Base-by-base conservation (phyloP, 1,140 invertebrate genomes). In the Neodiprion fabricii region DNA sequence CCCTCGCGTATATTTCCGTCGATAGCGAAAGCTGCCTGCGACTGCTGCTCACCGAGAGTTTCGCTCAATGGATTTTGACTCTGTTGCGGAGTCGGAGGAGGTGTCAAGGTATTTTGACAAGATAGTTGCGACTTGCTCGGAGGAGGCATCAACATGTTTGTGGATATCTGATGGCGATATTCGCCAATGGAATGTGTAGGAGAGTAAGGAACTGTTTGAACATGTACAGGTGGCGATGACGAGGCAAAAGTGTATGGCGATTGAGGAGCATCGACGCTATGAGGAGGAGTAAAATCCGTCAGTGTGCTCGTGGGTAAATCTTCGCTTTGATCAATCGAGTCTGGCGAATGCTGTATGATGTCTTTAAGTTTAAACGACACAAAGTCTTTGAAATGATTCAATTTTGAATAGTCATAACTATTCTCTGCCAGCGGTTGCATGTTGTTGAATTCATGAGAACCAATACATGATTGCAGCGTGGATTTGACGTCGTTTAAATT, bases 201-300 rank as follows among this genome's bases (percentile, higher is more conserved):
- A 61, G 53, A 61, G n/a, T 61, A 17, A 61, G 53, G 9, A 61
- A 61, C 53, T 61, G 53, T 61, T 61, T 61, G 53, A 61, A 12
- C n/a, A 4, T 61, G 53, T 61, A 17, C 5, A 61, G 67, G 40
- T 23, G 21, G 7, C 9, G 67, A 7, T 1, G 67, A 69, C 67
- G 67, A 23, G 12, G 67, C 67, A 23, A 11, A 69, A 47, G 40
- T 69, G 9, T 47, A 69, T 3, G 67, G 67, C 17, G 67, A 69
- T 21, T 21, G 17, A 12, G 67, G 67, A 21, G 67, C 17, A 69
- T 69, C 67, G 40, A 69, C 67, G 40, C 67, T 69, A 11, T 69
- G 67, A 69, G 67, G 67, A 12, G 67, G 67, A 8, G 67, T 69
- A 11, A 69, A 69, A 69, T 69, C 67, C 11, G 67, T 69, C 21